Evolutionary conservation across 2,113 vertebrate species (phyloP).

Genomic region (Festucalex cinctus): DNA sequence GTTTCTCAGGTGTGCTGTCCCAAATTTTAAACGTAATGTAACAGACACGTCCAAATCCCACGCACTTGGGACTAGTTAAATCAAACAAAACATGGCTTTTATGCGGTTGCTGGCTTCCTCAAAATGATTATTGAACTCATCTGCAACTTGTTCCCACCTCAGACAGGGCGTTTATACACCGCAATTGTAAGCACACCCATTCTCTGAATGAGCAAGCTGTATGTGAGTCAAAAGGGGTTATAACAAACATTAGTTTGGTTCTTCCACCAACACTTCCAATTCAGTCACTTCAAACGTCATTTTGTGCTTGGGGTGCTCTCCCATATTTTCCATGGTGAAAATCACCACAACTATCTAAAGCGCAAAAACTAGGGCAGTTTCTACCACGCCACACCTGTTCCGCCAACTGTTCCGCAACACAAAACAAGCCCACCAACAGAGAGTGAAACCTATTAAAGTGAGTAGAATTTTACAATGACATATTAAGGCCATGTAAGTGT

Average conservation of each 20-base stretch:
- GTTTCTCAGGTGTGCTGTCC: neutral
- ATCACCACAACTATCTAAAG: neutral
- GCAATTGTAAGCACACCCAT: neutral
- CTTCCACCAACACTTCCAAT: neutral
- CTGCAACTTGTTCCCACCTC: neutral
- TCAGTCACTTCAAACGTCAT: neutral
- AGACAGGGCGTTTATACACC: neutral
- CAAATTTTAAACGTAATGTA: neutral
- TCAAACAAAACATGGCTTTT: neutral
- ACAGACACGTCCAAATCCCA: neutral
- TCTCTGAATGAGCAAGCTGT: neutral
- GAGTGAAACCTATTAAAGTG: neutral
- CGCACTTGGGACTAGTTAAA: neutral
- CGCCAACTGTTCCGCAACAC: neutral
- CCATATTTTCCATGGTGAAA: neutral
- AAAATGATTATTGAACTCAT: neutral
- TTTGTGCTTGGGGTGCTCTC: neutral
- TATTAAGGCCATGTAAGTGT: too few species aligned
- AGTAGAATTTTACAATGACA: neutral
- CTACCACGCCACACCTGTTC: neutral
- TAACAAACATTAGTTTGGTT: neutral
- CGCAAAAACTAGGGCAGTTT: neutral
- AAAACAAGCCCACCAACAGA: neutral
- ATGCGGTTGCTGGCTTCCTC: neutral
- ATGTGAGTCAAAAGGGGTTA: neutral